Conservation (phyloP, 2,113 vertebrate genomes). For the Sakesphorus luctuosus region DNA sequence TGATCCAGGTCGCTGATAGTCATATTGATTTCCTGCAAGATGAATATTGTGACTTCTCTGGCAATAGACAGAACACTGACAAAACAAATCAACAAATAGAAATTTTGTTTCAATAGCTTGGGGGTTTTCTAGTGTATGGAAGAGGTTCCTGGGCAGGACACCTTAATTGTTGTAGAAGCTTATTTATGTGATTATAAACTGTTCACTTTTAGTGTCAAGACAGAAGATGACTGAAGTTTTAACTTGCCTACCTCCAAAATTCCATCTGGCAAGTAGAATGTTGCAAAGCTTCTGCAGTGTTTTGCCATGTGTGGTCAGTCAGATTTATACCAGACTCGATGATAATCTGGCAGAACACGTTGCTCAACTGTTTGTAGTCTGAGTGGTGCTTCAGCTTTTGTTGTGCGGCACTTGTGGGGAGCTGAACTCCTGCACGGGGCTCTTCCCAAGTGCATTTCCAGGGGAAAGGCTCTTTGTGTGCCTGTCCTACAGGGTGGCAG, state of each 20-base stretch:
- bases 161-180: background rate
- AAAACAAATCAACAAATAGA: background rate
- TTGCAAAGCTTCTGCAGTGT: slow-evolving; percentile 16
- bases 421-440: background rate
- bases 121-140: background rate
- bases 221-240: background rate
- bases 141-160: background rate
- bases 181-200: slow-evolving; percentile 25
- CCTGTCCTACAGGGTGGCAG: accelerated
- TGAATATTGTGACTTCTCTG: background rate
- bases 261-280: slow-evolving; percentile 13
- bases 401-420: background rate
- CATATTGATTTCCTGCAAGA: background rate
- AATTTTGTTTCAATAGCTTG: background rate
- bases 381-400: background rate
- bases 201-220: background rate
- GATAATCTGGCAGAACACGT: background rate
- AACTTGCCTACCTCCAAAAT: slow-evolving; percentile 38
- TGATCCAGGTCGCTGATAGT: background rate
- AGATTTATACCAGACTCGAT: background rate
- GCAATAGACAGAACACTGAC: background rate
- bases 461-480: background rate
- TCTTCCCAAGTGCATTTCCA: background rate
- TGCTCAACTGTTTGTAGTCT: background rate
- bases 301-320: background rate